phyloP scores from a whole-genome alignment of 1,140 invertebrate species.

The Heliconius himera region DNA sequence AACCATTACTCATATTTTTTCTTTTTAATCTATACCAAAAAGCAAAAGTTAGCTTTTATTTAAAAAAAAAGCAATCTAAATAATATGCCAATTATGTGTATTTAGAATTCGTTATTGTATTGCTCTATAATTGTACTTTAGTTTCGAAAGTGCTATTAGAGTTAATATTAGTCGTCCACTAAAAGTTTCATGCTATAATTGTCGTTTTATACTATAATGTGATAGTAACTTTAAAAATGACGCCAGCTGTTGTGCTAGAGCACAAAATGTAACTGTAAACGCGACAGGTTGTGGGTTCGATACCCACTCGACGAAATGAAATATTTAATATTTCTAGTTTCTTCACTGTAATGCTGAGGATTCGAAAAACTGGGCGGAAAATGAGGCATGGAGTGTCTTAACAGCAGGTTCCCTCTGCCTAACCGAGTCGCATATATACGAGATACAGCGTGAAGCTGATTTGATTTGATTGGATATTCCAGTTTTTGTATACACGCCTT shows the following conservation, averaged over 20 bases:
- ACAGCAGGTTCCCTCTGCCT: background rate
- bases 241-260: no score
- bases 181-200: background rate
- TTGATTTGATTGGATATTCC: no score
- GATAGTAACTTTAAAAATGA: no score
- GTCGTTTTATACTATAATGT: no score
- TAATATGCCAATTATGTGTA: background rate
- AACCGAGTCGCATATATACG: background rate
- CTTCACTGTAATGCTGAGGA: no score
- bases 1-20: background rate
- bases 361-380: background rate
- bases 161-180: conserved; percentile 6
- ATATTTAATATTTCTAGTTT: no score
- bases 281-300: no score
- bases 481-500: no score
- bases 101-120: background rate
- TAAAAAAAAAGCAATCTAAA: background rate
- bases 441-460: background rate
- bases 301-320: no score
- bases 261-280: no score
- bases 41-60: background rate
- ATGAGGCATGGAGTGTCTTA: background rate
- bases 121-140: background rate
- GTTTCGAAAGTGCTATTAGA: background rate
- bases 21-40: background rate